Conservation (phyloP, 37 sponge, comb jelly and placozoan genomes). For the Axinella damicornis region DNA sequence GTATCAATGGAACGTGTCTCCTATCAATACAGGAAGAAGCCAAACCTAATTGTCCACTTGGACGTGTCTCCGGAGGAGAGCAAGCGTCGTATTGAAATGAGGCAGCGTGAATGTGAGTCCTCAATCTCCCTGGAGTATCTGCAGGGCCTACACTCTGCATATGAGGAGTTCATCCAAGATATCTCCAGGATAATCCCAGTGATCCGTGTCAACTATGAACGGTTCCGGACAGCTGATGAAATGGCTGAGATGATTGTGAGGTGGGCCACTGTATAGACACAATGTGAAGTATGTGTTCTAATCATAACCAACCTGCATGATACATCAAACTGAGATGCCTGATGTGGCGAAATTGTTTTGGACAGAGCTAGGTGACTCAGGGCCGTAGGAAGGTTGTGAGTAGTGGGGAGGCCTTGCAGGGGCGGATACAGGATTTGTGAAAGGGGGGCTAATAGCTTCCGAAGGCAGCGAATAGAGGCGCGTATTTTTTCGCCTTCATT, state of each 20-base stretch:
- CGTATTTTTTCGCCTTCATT: too few species aligned
- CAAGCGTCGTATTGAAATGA: slow-evolving; percentile 81
- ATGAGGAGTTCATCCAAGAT: slow-evolving; percentile 92
- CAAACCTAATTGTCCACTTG: slow-evolving; percentile 95
- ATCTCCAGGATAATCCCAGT: slow-evolving; percentile 95
- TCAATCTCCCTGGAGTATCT: slow-evolving; percentile 90
- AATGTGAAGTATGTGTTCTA: neutral
- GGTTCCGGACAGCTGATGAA: slow-evolving; percentile 91
- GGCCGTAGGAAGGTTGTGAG: too few species aligned
- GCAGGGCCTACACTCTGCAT: slow-evolving; percentile 77
- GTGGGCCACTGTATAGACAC: slow-evolving; percentile 66
- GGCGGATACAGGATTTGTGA: too few species aligned
- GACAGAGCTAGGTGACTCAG: too few species aligned
- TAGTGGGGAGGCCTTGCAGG: too few species aligned
- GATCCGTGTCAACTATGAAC: slow-evolving; percentile 92
- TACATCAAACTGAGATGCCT: too few species aligned
- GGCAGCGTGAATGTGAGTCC: slow-evolving; percentile 91
- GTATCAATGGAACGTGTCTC: too few species aligned
- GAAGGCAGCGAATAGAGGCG: too few species aligned
- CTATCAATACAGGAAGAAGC: slow-evolving; percentile 88
- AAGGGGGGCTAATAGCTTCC: too few species aligned
- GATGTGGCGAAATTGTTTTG: too few species aligned
- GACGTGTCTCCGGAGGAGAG: slow-evolving; percentile 96
- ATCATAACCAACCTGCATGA: too few species aligned
- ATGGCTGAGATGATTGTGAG: slow-evolving; percentile 95